Evolutionary conservation across 2,113 vertebrate genomes (phyloP), one percentile per base, ranked within the genome.

Genomic region (Engystomops pustulosus): DNA sequence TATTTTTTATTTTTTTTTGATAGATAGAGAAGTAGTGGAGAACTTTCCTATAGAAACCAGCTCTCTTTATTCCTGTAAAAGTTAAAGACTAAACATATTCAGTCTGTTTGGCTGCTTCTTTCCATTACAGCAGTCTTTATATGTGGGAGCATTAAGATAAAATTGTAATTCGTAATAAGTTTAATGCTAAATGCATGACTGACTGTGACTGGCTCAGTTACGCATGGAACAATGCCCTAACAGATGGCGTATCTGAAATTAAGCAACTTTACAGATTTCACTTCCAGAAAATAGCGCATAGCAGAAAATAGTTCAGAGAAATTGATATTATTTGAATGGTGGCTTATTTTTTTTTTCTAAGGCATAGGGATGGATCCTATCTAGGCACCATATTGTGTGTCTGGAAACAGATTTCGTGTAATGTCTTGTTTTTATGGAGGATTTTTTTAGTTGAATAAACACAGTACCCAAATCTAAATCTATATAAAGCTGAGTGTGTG

Each of bases 161-260:
- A 2, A 51, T 18, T 23, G 7, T 55, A 55, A 23, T 2, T 41
- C 14, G n/a, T 14, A 41, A 45, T 44, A 45, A n/a, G n/a, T 18
- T 44, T 47, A 47, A 47, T 12, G 6, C n/a, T 72, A 10, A 44
- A 72, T 44, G 69, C 69, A 72, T 67, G 62, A 67, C 62, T 67
- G 62, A 18, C 4, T 30, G 11, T 53, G 49, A 20, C 12, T 53
- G 18, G 6, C 20, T 55, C 51, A 67, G 32, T 67, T 15, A 67
- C 18, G 15, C 62, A 6, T 67, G 62, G 32, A 34, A 32, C 62
- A 67, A 36, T 9, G 9, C 6, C 17, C 15, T 18, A 18, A 34
- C 62, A 67, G 10, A 67, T 67, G 62, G 62, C 34, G 62, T 8
- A 67, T 34, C 62, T 12, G 62, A 30, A 18, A 67, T 67, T 3